These are phyloP conservation scores for Hapalemur alaotrensis DNA, from an alignment of 2,797 vertebrate species.

Conservation along the genomic window DNA sequence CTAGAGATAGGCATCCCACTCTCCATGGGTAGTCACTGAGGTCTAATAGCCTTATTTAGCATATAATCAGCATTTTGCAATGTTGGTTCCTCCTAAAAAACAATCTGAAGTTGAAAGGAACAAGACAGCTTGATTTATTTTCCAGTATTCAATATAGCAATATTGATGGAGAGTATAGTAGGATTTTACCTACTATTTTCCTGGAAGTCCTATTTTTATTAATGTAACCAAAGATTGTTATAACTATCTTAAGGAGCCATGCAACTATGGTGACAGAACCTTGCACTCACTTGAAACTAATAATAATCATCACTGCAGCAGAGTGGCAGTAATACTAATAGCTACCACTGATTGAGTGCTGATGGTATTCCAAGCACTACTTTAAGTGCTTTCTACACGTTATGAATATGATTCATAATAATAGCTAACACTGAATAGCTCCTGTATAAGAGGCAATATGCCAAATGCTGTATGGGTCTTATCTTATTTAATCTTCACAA, in stretches of 20 bases:
- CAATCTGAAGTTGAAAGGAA: neutral
- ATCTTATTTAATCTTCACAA: neutral
- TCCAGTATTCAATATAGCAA: neutral
- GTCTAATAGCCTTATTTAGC: neutral
- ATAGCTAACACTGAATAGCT: neutral
- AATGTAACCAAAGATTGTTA: neutral
- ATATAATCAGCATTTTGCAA: neutral
- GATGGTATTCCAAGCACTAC: neutral
- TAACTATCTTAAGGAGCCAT: neutral
- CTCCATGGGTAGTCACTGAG: neutral
- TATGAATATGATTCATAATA: neutral
- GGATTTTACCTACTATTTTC: neutral
- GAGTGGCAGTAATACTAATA: neutral
- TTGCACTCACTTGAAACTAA: neutral
- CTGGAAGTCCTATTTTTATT: neutral
- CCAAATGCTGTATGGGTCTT: neutral
- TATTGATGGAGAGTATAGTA: neutral
- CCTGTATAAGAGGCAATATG: neutral
- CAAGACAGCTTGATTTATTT: neutral
- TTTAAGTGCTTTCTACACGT: neutral
- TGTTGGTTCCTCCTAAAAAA: neutral
- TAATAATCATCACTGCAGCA: neutral
- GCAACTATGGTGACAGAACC: neutral
- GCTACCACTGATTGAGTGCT: neutral
- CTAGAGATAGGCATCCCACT: neutral